Conservation (phyloP, 2,888 invertebrate genomes). For the Pseudanteris insignis region DNA sequence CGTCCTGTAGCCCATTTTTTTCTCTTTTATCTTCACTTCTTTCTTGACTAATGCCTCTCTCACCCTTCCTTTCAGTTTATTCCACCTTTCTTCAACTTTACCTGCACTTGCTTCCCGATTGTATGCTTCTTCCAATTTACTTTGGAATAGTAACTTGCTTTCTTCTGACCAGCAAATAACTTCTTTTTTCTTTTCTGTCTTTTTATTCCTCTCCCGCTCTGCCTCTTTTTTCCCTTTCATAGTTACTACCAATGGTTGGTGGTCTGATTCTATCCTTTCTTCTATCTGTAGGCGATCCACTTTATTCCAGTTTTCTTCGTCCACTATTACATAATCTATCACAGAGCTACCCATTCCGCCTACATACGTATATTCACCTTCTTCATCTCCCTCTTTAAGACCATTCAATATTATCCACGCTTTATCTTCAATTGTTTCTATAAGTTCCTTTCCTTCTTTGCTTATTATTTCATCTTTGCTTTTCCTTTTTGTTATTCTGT, state of each 20-base stretch:
- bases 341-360: not conserved
- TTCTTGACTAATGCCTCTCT: not conserved
- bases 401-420: not conserved
- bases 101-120: not conserved
- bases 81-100: slow-evolving; percentile 1
- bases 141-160: no score
- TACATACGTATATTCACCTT: not conserved
- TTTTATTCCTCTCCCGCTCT: slow-evolving; percentile 2
- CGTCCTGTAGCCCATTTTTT: not conserved
- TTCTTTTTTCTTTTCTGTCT: slow-evolving; percentile 1
- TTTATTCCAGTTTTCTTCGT: not conserved
- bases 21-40: not conserved
- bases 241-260: slow-evolving; percentile 1
- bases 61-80: not conserved
- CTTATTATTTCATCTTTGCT: not conserved
- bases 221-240: slow-evolving; percentile 5
- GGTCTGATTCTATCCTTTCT: slow-evolving; percentile 1
- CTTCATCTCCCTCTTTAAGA: not conserved
- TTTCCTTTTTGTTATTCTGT: not conserved
- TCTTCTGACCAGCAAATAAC: slow-evolving; percentile 7
- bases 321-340: not conserved
- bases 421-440: not conserved
- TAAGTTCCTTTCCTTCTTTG: not conserved
- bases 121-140: not conserved
- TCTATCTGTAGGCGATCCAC: not conserved